Conservation (phyloP, 1,140 invertebrate species). For the Ostrea denselamellosa region DNA sequence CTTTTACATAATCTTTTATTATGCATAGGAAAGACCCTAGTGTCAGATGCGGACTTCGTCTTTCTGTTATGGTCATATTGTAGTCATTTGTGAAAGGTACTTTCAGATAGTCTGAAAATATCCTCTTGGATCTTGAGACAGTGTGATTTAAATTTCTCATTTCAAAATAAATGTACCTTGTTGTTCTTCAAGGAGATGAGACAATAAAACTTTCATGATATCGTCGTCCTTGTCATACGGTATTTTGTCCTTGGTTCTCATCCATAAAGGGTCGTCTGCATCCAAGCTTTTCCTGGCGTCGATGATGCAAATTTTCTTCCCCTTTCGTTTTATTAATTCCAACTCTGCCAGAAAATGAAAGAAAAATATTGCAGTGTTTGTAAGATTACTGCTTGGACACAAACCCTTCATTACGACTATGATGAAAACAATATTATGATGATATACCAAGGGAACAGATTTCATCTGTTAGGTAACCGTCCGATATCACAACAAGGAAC, state of each 20-base stretch:
- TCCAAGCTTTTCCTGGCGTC: neutral
- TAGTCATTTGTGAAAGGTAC: too few species aligned
- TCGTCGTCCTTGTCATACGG: neutral
- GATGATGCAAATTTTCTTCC: neutral
- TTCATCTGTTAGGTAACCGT: neutral
- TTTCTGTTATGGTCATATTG: too few species aligned
- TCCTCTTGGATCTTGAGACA: neutral
- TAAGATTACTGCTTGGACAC: neutral
- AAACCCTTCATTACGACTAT: neutral
- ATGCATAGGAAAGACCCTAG: too few species aligned
- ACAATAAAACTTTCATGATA: neutral
- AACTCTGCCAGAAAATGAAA: neutral
- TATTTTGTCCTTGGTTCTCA: neutral
- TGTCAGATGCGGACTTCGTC: too few species aligned
- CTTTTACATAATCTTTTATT: too few species aligned
- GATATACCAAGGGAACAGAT: neutral
- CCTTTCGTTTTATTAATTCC: constrained; percentile 17
- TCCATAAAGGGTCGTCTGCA: neutral
- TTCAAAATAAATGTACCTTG: neutral
- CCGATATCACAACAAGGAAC: neutral
- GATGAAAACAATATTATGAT: neutral
- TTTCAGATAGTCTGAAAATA: too few species aligned
- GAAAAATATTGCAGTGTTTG: neutral
- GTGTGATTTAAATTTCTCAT: neutral
- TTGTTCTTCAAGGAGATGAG: neutral